Conservation (phyloP, 1,140 invertebrate species). For the Stratiolaelaps scimitus region DNA sequence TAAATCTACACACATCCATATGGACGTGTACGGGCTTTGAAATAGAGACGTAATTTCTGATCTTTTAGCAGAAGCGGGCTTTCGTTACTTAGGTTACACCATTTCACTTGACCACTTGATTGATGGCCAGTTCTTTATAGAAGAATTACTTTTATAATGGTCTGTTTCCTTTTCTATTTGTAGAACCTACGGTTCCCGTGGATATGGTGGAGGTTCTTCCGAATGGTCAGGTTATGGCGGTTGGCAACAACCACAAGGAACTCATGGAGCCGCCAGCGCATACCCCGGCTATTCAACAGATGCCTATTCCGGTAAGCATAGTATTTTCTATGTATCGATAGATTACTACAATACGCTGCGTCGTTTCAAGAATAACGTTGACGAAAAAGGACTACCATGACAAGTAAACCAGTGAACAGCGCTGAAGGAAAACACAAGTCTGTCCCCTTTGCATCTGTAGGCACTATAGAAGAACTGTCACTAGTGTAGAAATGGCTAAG, state of each 20-base stretch:
- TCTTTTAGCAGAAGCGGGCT: neutral
- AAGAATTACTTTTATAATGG: neutral
- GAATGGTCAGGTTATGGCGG: conserved; percentile 13
- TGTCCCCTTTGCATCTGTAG: too few relatives aligned
- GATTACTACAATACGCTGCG: neutral
- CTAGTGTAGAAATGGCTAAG: neutral
- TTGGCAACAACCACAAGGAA: neutral
- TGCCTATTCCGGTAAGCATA: neutral
- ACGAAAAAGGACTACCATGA: too few relatives aligned
- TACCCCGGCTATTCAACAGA: conserved; percentile 16
- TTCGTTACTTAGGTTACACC: too few relatives aligned
- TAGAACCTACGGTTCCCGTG: neutral
- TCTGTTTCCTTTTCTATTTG: too few relatives aligned
- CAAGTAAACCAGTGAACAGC: too few relatives aligned
- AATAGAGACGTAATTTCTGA: neutral
- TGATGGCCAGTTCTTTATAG: neutral
- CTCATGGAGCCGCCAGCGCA: neutral
- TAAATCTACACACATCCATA: neutral
- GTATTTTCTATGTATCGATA: conserved; percentile 1
- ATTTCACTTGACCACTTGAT: neutral
- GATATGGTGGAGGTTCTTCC: conserved; percentile 3
- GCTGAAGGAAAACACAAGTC: too few relatives aligned
- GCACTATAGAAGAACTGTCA: neutral
- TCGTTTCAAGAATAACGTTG: too few relatives aligned
- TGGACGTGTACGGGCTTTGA: neutral